phyloP scores from a whole-genome alignment of 2,888 invertebrate species.

The Pharmacophagus antenor region DNA sequence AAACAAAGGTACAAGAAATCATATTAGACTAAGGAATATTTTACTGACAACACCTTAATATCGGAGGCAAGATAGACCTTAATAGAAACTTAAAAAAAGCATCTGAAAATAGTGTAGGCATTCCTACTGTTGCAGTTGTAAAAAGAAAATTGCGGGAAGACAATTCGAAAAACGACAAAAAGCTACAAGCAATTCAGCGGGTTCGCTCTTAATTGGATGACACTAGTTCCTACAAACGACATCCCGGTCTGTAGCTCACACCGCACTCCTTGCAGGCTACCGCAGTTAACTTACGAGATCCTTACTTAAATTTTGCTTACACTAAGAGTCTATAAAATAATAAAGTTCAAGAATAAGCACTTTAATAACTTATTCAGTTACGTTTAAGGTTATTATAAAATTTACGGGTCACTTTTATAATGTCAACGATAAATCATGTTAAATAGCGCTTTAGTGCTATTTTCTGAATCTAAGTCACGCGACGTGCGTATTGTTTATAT shows the following conservation, averaged over 20 bases:
- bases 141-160: slow-evolving; percentile 58
- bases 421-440: slow-evolving; percentile 43
- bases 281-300: slow-evolving; percentile 49
- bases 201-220: slow-evolving; percentile 77
- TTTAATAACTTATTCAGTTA: slow-evolving; percentile 23
- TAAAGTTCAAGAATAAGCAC: slow-evolving; percentile 18
- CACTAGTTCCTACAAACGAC: slow-evolving; percentile 75
- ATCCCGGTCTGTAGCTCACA: slow-evolving; percentile 40
- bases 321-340: slow-evolving; percentile 27
- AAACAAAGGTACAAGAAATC: too few relatives aligned
- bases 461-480: slow-evolving; percentile 55
- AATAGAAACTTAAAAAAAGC: neutral
- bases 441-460: slow-evolving; percentile 35
- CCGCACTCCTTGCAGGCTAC: slow-evolving; percentile 38
- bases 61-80: neutral
- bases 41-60: too few relatives aligned
- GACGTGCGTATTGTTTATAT: slow-evolving; percentile 37
- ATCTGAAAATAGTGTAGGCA: slow-evolving; percentile 37
- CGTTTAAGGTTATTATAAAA: slow-evolving; percentile 27
- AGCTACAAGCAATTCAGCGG: slow-evolving; percentile 73
- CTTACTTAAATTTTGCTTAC: slow-evolving; percentile 33
- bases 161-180: slow-evolving; percentile 74
- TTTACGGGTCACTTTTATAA: slow-evolving; percentile 46
- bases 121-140: slow-evolving; percentile 48
- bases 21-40: neutral